phyloP scores from a whole-genome alignment of 2,888 invertebrate species.

The Tinea pellionella region DNA sequence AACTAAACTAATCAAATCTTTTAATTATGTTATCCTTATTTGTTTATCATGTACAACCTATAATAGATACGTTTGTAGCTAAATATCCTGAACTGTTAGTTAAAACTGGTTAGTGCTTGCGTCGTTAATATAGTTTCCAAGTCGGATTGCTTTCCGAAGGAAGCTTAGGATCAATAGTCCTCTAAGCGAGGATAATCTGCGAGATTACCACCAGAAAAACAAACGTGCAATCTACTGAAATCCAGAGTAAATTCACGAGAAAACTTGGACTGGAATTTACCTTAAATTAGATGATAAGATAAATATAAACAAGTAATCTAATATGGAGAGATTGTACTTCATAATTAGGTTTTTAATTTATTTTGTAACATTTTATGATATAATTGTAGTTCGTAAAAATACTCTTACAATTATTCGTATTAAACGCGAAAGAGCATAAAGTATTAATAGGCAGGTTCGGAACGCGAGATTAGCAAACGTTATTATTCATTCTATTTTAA shows the following conservation, averaged over 20 bases:
- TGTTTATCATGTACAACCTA: too few species aligned
- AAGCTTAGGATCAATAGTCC: conserved; percentile 12
- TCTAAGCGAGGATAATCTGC: conserved; percentile 8
- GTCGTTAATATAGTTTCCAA: conserved; percentile 7
- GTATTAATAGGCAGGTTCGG: too few species aligned
- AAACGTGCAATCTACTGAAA: conserved; percentile 6
- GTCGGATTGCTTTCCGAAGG: conserved; percentile 5
- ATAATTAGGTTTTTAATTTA: too few species aligned
- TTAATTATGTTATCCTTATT: too few species aligned
- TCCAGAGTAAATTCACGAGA: neutral
- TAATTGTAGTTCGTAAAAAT: too few species aligned
- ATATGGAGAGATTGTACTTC: too few species aligned
- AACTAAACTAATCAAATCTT: too few species aligned
- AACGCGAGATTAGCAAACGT: too few species aligned
- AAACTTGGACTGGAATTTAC: neutral
- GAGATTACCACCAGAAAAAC: conserved; percentile 13
- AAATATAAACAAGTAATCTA: neutral
- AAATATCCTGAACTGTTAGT: neutral
- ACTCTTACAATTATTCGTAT: too few species aligned
- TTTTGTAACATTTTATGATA: too few species aligned
- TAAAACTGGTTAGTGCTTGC: conserved; percentile 6
- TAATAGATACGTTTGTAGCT: neutral
- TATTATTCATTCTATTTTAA: too few species aligned
- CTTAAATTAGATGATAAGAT: neutral
- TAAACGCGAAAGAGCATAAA: too few species aligned